Conservation (phyloP, 2,888 invertebrate genomes). For the Drosophila limbata region DNA sequence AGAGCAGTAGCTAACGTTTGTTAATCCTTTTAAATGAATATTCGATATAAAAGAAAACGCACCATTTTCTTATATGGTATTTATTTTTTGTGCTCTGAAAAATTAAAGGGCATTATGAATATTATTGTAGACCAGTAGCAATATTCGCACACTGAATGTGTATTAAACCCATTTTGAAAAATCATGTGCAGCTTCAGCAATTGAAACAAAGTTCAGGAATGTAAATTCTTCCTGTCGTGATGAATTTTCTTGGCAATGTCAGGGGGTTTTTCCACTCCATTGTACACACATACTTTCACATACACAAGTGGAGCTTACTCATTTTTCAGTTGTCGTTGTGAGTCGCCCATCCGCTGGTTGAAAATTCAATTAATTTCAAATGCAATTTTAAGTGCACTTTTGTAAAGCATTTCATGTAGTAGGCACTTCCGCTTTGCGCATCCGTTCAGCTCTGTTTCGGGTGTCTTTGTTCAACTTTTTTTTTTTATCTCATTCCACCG, state of each 20-base stretch:
- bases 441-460: conserved; percentile 34
- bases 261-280: conserved; percentile 2
- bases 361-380: conserved; percentile 75
- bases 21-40: too few relatives aligned
- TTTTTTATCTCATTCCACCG: conserved; percentile 15
- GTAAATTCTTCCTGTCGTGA: conserved; percentile 24
- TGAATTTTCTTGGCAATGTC: conserved; percentile 16
- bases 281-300: background rate
- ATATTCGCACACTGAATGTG: too few relatives aligned
- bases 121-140: too few relatives aligned
- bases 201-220: conserved; percentile 2
- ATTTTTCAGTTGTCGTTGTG: conserved; percentile 34
- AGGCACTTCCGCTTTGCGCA: conserved; percentile 60
- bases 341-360: conserved; percentile 32
- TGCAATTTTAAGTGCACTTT: conserved; percentile 75
- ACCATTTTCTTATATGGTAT: too few relatives aligned
- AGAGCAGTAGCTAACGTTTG: background rate
- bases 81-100: too few relatives aligned
- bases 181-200: conserved; percentile 1
- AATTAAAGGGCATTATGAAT: too few relatives aligned
- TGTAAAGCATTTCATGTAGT: conserved; percentile 62
- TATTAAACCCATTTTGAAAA: conserved; percentile 25
- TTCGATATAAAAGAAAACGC: too few relatives aligned
- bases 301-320: conserved; percentile 38
- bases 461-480: conserved; percentile 12